Base-by-base conservation (phyloP, 2,888 invertebrate species). In the Prosopocoilus inquinatus region DNA sequence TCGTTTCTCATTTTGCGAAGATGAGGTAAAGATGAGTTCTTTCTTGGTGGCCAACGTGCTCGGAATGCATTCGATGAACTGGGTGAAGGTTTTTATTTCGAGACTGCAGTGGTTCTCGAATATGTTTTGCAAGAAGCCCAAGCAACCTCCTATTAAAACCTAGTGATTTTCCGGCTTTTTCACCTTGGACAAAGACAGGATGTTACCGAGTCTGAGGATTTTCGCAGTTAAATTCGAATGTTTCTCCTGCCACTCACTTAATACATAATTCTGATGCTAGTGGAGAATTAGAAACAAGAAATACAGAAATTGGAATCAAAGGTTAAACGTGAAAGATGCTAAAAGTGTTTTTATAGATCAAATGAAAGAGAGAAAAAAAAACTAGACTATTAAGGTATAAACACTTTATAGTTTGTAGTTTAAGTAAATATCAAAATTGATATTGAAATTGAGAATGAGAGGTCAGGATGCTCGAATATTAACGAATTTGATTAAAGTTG, bases 91-190 rank as follows among this genome's bases (percentile, higher is more conserved):
- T 77, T 89, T 90, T 9, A 90, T 81, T 75, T 91, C 83, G 1
- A 96, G 94, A n/a, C 78, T 78, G 0, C 90, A 83, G 7, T 80
- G 76, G 66, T 86, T 81, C 0, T 73, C 70, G 55, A 82, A 74
- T 93, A 96, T 94, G 71, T 86, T 84, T 47, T 83, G 76, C 1
- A 96, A 71, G 67, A 94, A 85, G 9, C 89, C 89, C 0, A 82
- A 81, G 35, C 84, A 77, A 0, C 95, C 95, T 12, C 96, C 96
- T 35, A 94, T 76, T 20, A 96, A 77, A 20, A 90, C 77, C 68
- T 94, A 82, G 63, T 88, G 82, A 65, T 90, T 88, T 67, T 84
- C 82, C 1, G 84, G 75, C 47, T 79, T 80, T 28, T 74, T 77
- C 1, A 88, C 78, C 72, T 85, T 82, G 62, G 81, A 76, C 13